phyloP scores from a whole-genome alignment of 2,888 invertebrate species.

The Calameuta filiformis region DNA sequence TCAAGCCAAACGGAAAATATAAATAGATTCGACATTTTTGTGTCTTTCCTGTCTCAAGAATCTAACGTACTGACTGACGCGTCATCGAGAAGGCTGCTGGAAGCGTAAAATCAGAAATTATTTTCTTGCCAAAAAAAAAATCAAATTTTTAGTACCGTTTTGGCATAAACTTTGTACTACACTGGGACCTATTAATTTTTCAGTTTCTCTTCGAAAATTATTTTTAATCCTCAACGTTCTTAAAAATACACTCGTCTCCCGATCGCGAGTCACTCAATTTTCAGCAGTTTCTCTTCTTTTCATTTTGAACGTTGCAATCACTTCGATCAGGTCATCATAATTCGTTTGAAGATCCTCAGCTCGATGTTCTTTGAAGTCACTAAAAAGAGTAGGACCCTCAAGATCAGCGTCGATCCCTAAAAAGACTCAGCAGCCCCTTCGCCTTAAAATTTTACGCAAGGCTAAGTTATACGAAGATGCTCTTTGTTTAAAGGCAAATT shows the following conservation, averaged over 20 bases:
- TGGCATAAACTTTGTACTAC: too few relatives aligned
- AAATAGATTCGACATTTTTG: too few relatives aligned
- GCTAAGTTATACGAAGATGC: conserved; percentile 56
- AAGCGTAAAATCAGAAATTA: neutral
- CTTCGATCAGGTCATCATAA: neutral
- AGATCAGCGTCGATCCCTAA: conserved; percentile 29
- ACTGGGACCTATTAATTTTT: too few relatives aligned
- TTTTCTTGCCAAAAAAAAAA: too few relatives aligned
- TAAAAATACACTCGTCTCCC: neutral
- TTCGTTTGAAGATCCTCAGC: neutral
- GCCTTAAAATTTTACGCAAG: conserved; percentile 60
- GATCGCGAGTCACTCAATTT: neutral
- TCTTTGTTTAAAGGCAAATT: conserved; percentile 59
- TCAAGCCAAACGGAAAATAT: too few relatives aligned
- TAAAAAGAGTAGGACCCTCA: neutral
- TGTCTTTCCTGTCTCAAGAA: too few relatives aligned
- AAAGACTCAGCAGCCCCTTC: conserved; percentile 52
- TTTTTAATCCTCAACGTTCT: neutral
- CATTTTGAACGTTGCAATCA: neutral
- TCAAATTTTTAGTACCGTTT: too few relatives aligned
- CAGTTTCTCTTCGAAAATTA: too few relatives aligned
- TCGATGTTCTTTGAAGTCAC: neutral
- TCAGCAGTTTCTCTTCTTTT: neutral
- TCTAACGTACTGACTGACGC: too few relatives aligned
- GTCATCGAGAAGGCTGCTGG: neutral